Evolutionary conservation across 2,797 vertebrate species (phyloP), one percentile per base, ranked within the genome.

Genomic region (Gymnothorax javanicus): DNA sequence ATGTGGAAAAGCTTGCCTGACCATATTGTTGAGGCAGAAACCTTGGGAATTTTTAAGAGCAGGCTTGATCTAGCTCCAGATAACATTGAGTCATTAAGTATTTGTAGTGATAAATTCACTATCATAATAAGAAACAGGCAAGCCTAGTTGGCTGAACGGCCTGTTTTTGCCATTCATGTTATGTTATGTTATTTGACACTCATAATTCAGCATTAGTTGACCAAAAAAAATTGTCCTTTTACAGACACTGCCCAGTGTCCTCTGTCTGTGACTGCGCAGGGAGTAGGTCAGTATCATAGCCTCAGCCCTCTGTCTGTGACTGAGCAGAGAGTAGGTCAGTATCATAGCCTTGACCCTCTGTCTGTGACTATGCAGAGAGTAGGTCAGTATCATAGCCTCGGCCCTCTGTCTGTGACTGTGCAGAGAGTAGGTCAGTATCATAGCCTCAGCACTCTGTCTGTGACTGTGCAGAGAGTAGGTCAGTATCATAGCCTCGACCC

Each of bases 381-480:
- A 90, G 91, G 90, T 91, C 89, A 91, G 75, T 89, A 86, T 92
- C 90, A 87, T 88, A 89, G 88, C 87, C 23, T 82, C 88, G 75
- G 62, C 83, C 82, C 83, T 77, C 87, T 59, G 79, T 87, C 87
- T 86, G 90, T 77, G 89, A 88, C 93, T 90, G 90, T 85, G 75
- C 52, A 86, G 85, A 89, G 87, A 85, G 58, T 71, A 90, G 91
- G 90, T 91, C 89, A 91, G 75, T 89, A 86, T 92, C 90, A 87
- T 88, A 89, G 88, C 87, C 23, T 82, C 88, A 64, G 62, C 83
- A 77, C 83, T 69, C 87, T 59, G 79, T 87, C 87, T 86, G 90
- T 77, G 89, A 88, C 93, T 90, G 90, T 85, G 81, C 52, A 86
- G 85, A 89, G 87, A 85, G 58, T 71, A 90, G 91, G 90, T 91